These are phyloP conservation scores for Drosophila athabasca DNA, from an alignment of 1,140 invertebrate species.

Conservation along the genomic window DNA sequence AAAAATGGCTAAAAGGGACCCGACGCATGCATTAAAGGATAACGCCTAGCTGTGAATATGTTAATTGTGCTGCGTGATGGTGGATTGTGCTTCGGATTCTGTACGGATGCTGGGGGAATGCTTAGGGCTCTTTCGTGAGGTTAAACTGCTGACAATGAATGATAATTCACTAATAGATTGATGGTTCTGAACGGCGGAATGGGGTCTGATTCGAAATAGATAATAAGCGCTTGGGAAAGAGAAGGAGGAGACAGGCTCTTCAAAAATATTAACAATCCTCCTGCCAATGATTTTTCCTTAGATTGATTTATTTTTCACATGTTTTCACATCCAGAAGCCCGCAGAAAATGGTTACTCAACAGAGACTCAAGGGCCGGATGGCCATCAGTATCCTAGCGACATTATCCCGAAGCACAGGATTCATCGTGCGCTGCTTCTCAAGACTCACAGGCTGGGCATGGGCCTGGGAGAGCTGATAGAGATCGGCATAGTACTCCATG, in stretches of 20 bases:
- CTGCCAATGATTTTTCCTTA: too few relatives aligned
- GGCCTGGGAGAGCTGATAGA: slow-evolving; percentile 86
- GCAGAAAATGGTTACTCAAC: slow-evolving; percentile 27
- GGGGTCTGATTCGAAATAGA: neutral
- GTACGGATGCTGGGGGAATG: neutral
- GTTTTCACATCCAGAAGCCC: too few relatives aligned
- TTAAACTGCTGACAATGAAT: slow-evolving; percentile 52
- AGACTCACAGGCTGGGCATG: slow-evolving; percentile 70
- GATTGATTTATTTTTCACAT: too few relatives aligned
- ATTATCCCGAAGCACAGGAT: slow-evolving; percentile 77
- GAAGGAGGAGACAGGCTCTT: too few relatives aligned
- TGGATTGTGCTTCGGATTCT: neutral
- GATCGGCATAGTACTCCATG: slow-evolving; percentile 88
- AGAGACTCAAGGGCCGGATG: slow-evolving; percentile 78
- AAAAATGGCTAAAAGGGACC: slow-evolving; percentile 42
- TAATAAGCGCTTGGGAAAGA: too few relatives aligned
- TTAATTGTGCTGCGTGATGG: slow-evolving; percentile 43
- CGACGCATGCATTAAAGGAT: slow-evolving; percentile 50
- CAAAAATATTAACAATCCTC: too few relatives aligned
- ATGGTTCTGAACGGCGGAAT: slow-evolving; percentile 16
- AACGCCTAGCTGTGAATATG: slow-evolving; percentile 43
- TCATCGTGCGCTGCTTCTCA: slow-evolving; percentile 76
- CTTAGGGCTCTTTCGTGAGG: too few relatives aligned
- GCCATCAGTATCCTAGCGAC: slow-evolving; percentile 74
- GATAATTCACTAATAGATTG: slow-evolving; percentile 38